phyloP scores from a whole-genome alignment of 2,888 invertebrate species.

The Lepidocyrtoides sp. region DNA sequence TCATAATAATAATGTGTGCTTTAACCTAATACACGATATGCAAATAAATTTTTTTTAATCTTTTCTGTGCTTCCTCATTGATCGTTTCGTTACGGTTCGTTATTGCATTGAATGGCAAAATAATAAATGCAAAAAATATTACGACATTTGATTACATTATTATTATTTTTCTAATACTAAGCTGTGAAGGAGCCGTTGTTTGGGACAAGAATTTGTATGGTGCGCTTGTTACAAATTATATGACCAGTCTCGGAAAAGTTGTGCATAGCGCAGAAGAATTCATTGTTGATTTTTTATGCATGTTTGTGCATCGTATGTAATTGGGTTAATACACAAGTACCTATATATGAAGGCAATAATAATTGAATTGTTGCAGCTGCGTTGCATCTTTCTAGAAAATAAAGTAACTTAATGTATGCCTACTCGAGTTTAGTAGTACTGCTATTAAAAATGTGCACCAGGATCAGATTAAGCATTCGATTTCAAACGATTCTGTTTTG shows the following conservation, averaged over 20 bases:
- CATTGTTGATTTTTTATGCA: constrained; percentile 35
- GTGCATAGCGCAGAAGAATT: neutral
- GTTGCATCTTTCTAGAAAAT: too few species aligned
- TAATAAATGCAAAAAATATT: constrained; percentile 11
- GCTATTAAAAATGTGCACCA: neutral
- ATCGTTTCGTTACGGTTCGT: constrained; percentile 71
- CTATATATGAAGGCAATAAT: neutral
- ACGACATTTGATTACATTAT: constrained; percentile 49
- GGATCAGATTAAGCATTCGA: neutral
- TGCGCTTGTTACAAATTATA: neutral
- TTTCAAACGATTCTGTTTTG: constrained; percentile 5
- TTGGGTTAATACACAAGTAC: neutral
- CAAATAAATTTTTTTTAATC: neutral
- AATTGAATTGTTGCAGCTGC: too few species aligned
- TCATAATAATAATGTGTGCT: constrained; percentile 1
- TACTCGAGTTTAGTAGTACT: too few species aligned
- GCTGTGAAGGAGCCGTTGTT: neutral
- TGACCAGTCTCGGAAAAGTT: neutral
- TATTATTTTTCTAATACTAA: neutral
- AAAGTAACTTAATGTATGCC: too few species aligned
- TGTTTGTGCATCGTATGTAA: constrained; percentile 1
- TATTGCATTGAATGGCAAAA: constrained; percentile 53
- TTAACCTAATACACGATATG: neutral
- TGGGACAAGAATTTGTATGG: constrained; percentile 10
- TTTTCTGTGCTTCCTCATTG: constrained; percentile 63